Evolutionary conservation across 1,140 invertebrate species (phyloP), one percentile per base, ranked within the genome.

Genomic region (Wiebesia pumilae): DNA sequence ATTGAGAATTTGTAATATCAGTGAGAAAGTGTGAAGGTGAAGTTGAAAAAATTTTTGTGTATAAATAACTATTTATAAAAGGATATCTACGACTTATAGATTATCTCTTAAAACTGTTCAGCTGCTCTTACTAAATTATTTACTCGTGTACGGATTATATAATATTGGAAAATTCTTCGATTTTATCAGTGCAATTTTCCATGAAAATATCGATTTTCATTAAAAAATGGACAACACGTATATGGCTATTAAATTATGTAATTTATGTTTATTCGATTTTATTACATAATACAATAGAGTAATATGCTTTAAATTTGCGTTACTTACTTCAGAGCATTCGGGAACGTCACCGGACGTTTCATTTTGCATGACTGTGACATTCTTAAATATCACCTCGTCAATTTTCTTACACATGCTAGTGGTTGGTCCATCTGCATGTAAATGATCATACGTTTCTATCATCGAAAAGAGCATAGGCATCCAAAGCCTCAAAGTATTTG

Each of bases 381-480:
- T 90, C 0, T 62, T 54, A 14, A 88, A 67, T 40, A 84, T 87
- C 10, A 88, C 80, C 0, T 87, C 85, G 24, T 85, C 83, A 30
- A 91, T 80, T 87, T 91, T 91, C 10, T 91, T 88, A 81, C 91
- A 91, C 71, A 91, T 89, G 1, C 90, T 87, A 47, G 87, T 65
- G 83, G 89, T 4, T 87, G 87, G 27, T 75, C 81, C 16, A 21
- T 85, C 81, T n/a, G 87, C 84, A 84, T 92, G 88, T 30, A 38
- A 87, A 9, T 78, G 75, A 81, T 91, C 90, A 83, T 92, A 92
- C 16, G 90, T 90, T 88, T 93, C 92, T 38, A 93, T 91, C 90
- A 92, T 92, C 0, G 91, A 88, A 54, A 93, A 93, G 9, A 93
- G 79, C 82, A 93, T 92, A 2, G 93, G 93, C 92, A 93, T 92